phyloP scores from a whole-genome alignment of 2,888 invertebrate species.

The Eristalis arbustorum region DNA sequence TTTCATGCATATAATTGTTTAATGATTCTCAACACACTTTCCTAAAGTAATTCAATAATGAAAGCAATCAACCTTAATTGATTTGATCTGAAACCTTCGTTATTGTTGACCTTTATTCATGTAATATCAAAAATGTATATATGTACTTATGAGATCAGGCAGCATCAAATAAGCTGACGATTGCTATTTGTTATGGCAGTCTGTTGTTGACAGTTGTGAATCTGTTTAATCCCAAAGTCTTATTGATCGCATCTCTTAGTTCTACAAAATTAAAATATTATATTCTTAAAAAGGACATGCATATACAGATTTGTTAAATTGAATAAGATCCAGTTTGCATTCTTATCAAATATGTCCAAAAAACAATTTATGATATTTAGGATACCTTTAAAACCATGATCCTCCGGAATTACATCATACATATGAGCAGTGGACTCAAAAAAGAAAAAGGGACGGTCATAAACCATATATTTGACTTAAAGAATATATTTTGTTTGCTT shows the following conservation, averaged over 20 bases:
- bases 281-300: too few relatives aligned
- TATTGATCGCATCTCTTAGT: background rate
- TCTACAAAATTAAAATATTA: too few relatives aligned
- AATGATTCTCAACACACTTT: constrained; percentile 4
- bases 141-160: background rate
- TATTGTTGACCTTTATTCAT: background rate
- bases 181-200: background rate
- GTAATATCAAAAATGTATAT: background rate
- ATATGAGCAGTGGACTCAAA: background rate
- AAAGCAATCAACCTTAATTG: background rate
- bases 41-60: constrained; percentile 14
- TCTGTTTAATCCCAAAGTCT: background rate
- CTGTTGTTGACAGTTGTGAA: too few relatives aligned
- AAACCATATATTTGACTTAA: constrained; percentile 22
- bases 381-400: constrained; percentile 7
- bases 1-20: constrained; percentile 42
- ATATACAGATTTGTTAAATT: too few relatives aligned
- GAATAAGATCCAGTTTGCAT: too few relatives aligned
- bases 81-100: background rate
- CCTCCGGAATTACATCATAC: background rate
- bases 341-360: too few relatives aligned
- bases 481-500: background rate
- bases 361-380: too few relatives aligned
- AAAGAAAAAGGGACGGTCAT: constrained; percentile 2
- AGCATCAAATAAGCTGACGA: background rate